phyloP scores from a whole-genome alignment of 2,888 invertebrate genomes.

The Drosophila acutilabella region DNA sequence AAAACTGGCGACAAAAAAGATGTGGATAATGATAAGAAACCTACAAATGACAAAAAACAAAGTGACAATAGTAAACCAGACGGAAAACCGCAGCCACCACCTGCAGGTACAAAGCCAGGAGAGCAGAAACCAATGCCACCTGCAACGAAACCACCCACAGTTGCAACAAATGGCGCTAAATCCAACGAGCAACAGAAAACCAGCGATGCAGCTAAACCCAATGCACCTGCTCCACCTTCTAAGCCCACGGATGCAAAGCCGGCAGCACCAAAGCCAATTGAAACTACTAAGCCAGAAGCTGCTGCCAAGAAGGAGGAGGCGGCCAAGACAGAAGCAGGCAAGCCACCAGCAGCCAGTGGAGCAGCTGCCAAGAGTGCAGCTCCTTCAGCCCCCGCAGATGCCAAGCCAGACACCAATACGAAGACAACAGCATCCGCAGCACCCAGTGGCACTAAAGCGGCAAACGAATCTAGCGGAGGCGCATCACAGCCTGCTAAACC shows the following conservation, averaged over 20 bases:
- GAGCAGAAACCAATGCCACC: conserved; percentile 58
- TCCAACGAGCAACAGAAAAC: conserved; percentile 57
- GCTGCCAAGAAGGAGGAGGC: conserved; percentile 80
- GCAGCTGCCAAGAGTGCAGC: conserved; percentile 82
- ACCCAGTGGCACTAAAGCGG: conserved; percentile 65
- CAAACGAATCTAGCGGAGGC: conserved; percentile 62
- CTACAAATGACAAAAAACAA: conserved; percentile 43
- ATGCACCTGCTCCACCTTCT: conserved; percentile 76
- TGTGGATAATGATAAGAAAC: conserved; percentile 45
- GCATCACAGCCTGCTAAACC: conserved; percentile 58
- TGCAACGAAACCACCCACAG: conserved; percentile 33
- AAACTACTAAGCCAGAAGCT: conserved; percentile 77
- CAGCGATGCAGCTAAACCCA: conserved; percentile 59
- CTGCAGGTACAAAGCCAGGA: conserved; percentile 48
- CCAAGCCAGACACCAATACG: conserved; percentile 72
- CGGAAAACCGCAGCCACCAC: conserved; percentile 14
- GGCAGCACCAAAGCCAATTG: conserved; percentile 75
- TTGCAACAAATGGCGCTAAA: conserved; percentile 46
- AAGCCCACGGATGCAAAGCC: conserved; percentile 81
- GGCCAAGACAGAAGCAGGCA: conserved; percentile 72
- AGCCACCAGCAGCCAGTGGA: conserved; percentile 77
- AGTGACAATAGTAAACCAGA: conserved; percentile 37
- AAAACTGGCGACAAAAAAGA: conserved; percentile 34
- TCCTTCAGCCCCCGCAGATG: conserved; percentile 79
- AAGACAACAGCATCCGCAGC: conserved; percentile 72